Percentiles rank a stretch among this genome's conserved stretches.
Conservation (phyloP, 2,113 vertebrate species). For the Heterocephalus glaber region DNA sequence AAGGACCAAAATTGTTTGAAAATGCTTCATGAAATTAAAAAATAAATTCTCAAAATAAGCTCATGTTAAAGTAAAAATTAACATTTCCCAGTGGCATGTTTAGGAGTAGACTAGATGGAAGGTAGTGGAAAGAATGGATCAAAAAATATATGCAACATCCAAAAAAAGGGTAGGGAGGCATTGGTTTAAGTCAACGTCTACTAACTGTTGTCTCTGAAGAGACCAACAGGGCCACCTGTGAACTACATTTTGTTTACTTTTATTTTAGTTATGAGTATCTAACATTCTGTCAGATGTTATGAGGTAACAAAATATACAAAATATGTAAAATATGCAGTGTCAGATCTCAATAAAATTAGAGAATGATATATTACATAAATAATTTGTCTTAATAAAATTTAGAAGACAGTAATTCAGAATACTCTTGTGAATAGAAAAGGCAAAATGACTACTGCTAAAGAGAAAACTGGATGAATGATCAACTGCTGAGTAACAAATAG, state of each 20-base stretch:
- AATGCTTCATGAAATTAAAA: neutral
- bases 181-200: neutral
- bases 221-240: neutral
- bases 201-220: neutral
- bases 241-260: neutral
- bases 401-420: constrained; percentile 34
- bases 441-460: neutral
- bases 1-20: neutral
- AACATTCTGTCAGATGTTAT: neutral
- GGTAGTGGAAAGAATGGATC: neutral
- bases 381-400: neutral
- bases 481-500: neutral
- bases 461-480: neutral
- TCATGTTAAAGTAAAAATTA: neutral
- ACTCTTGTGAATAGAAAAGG: neutral
- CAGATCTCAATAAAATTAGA: neutral
- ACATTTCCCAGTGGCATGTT: neutral
- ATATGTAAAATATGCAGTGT: neutral
- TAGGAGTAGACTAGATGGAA: neutral
- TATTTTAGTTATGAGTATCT: neutral
- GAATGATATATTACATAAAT: neutral
- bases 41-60: constrained; percentile 23
- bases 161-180: neutral
- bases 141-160: neutral
- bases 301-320: neutral